Conservation (phyloP, 2,797 vertebrate species). For the Valencia hispanica region DNA sequence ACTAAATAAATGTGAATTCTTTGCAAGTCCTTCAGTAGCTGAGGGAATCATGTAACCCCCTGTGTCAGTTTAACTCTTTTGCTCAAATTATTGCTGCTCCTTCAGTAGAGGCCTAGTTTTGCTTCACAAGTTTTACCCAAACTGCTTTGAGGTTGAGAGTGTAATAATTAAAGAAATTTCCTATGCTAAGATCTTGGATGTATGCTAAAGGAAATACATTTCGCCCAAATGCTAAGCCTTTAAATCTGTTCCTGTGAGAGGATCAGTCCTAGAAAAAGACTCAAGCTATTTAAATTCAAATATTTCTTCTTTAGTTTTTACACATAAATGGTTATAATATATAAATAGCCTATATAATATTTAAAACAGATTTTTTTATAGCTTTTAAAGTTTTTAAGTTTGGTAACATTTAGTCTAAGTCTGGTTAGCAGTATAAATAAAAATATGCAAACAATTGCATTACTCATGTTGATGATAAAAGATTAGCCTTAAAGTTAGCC, state of each 20-base stretch:
- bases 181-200: slow-evolving; percentile 28
- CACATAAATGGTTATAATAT: not conserved
- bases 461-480: not conserved
- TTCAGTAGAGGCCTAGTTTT: slow-evolving; percentile 18
- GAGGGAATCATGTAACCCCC: slow-evolving; percentile 21
- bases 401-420: slow-evolving; percentile 1
- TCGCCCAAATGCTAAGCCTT: slow-evolving; percentile 26
- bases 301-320: slow-evolving; percentile 5
- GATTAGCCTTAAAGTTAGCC: not conserved
- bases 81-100: slow-evolving; percentile 26
- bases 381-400: too few relatives aligned
- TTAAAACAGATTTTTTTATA: too few relatives aligned
- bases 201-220: slow-evolving; percentile 37
- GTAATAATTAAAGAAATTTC: slow-evolving; percentile 48
- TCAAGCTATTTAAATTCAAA: not conserved
- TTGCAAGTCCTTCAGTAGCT: not conserved
- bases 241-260: slow-evolving; percentile 24
- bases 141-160: slow-evolving; percentile 14
- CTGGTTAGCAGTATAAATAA: not conserved
- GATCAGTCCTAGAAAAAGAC: slow-evolving; percentile 10
- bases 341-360: slow-evolving; percentile 10
- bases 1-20: not conserved
- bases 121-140: slow-evolving; percentile 23
- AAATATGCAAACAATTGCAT: not conserved
- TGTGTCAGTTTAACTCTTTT: slow-evolving; percentile 26